Conservation (phyloP, 2,888 invertebrate genomes). For the Microplitis deprimator region DNA sequence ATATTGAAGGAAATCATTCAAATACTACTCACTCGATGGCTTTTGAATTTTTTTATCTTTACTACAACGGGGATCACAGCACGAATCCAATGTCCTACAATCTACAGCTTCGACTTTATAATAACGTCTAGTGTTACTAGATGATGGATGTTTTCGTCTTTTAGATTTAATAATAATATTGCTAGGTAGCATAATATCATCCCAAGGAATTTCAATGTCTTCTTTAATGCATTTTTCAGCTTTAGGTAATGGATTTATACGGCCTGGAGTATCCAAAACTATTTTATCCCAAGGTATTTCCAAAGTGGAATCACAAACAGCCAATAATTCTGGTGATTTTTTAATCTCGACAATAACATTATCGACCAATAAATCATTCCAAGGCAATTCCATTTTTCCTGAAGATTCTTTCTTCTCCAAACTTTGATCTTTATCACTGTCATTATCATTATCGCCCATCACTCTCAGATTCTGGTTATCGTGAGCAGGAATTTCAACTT, state of each 20-base stretch:
- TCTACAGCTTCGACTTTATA: background rate
- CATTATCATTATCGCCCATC: background rate
- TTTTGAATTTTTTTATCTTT: constrained; percentile 30
- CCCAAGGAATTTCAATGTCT: constrained; percentile 64
- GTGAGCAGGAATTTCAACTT: constrained; percentile 20
- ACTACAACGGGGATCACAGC: constrained; percentile 21
- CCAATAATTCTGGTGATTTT: constrained; percentile 16
- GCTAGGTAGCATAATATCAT: constrained; percentile 58
- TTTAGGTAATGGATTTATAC: constrained; percentile 51
- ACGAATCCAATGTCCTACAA: constrained; percentile 3
- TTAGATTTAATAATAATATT: constrained; percentile 56
- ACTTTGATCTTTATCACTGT: background rate
- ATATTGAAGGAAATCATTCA: background rate
- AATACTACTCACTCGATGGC: constrained; percentile 14
- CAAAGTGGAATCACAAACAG: constrained; percentile 55
- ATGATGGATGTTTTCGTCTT: constrained; percentile 56
- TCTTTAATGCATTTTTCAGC: constrained; percentile 50
- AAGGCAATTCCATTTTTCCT: constrained; percentile 57
- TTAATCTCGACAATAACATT: constrained; percentile 36
- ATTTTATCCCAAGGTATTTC: constrained; percentile 62
- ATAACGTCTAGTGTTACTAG: constrained; percentile 32
- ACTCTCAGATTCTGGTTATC: constrained; percentile 21
- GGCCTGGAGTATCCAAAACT: constrained; percentile 51
- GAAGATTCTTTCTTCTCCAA: constrained; percentile 50
- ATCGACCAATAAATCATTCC: constrained; percentile 59